A percentile compares a stretch with the other conserved stretches of the same genome.
Conservation (phyloP, 2,797 vertebrate species). For the Naso thynnoides region DNA sequence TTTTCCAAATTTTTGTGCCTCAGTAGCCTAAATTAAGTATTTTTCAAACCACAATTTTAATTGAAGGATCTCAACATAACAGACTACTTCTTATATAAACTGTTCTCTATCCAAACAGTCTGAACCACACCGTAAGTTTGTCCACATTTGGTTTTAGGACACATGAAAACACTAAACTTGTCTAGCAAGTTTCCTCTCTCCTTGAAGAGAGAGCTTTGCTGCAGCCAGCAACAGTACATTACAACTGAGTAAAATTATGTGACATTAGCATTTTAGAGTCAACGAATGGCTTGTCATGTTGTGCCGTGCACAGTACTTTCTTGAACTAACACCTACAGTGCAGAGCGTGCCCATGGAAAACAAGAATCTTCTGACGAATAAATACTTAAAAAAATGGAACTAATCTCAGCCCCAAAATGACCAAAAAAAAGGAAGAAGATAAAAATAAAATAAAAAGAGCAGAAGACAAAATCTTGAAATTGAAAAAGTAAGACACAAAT, state of each 20-base stretch:
- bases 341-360: no score
- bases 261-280: neutral
- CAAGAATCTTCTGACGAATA: no score
- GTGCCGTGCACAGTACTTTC: neutral
- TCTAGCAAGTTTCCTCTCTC: neutral
- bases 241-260: constrained; percentile 23
- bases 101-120: neutral
- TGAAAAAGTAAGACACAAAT: constrained; percentile 18
- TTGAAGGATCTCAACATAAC: no score
- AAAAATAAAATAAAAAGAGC: no score
- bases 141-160: neutral
- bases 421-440: neutral
- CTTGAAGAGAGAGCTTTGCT: constrained; percentile 11
- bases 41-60: no score
- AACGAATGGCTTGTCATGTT: neutral
- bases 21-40: no score
- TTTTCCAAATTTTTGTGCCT: no score
- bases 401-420: neutral
- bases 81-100: no score
- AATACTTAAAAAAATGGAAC: neutral
- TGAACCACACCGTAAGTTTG: neutral
- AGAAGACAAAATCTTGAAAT: neutral
- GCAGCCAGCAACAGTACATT: neutral
- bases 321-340: neutral
- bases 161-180: neutral